Percentiles rank a stretch among this genome's conserved stretches.
Evolutionary conservation across 2,888 invertebrate genomes (phyloP).

Genomic region (Teleiodes luculella): DNA sequence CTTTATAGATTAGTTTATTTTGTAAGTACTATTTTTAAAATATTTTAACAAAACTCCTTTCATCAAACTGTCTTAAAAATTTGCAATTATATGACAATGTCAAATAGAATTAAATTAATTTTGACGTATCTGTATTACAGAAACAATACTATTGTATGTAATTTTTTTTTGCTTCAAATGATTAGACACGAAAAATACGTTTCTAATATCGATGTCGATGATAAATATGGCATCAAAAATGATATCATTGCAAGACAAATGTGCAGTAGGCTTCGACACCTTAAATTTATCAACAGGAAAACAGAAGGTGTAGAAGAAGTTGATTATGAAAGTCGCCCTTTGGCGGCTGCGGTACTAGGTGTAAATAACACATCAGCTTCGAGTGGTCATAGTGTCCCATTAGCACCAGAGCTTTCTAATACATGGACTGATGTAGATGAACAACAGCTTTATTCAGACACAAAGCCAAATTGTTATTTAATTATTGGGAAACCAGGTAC

Average conservation of each 20-base stretch:
- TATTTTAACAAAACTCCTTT: too few species aligned
- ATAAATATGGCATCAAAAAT: slow-evolving; percentile 40
- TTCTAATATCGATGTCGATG: slow-evolving; percentile 39
- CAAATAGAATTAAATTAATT: too few species aligned
- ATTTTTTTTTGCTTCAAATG: background rate
- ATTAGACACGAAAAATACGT: slow-evolving; percentile 30
- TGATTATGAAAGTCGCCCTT: slow-evolving; percentile 27
- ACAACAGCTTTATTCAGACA: slow-evolving; percentile 64
- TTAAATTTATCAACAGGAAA: background rate
- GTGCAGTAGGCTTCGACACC: background rate
- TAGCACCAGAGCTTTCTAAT: slow-evolving; percentile 33
- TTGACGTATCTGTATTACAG: too few species aligned
- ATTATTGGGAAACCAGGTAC: slow-evolving; percentile 80
- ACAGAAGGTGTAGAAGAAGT: background rate
- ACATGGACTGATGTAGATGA: slow-evolving; percentile 75
- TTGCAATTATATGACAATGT: too few species aligned
- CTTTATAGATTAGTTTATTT: too few species aligned
- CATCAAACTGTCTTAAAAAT: too few species aligned
- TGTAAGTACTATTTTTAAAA: too few species aligned
- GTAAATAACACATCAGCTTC: slow-evolving; percentile 57
- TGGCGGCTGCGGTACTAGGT: slow-evolving; percentile 58
- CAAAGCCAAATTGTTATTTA: slow-evolving; percentile 77
- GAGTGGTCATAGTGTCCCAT: slow-evolving; percentile 20
- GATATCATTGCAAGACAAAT: background rate
- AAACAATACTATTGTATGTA: too few species aligned